These are phyloP conservation scores for Chrysopa pallens DNA, from an alignment of 1,140 invertebrate species.

Conservation along the genomic window DNA sequence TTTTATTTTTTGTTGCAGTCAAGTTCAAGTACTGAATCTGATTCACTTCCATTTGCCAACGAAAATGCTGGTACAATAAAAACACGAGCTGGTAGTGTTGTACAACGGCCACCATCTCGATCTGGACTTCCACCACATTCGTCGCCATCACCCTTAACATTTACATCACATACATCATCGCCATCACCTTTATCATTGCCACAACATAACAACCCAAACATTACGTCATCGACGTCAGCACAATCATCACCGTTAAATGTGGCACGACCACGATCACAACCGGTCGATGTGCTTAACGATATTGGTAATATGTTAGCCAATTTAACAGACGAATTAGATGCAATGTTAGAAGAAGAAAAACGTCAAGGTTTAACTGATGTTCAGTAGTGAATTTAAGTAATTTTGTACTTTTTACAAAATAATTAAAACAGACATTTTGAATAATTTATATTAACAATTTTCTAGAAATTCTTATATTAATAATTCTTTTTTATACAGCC, in stretches of 20 bases:
- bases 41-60: slow-evolving; percentile 94
- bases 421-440: too few relatives aligned
- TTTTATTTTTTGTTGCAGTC: slow-evolving; percentile 50
- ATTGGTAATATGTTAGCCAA: slow-evolving; percentile 94
- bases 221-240: background rate
- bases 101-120: slow-evolving; percentile 24
- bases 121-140: slow-evolving; percentile 24
- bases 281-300: slow-evolving; percentile 83
- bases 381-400: background rate
- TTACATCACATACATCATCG: slow-evolving; percentile 11
- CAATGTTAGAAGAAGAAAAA: slow-evolving; percentile 86
- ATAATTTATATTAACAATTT: too few relatives aligned
- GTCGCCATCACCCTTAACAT: slow-evolving; percentile 18
- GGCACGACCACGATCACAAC: slow-evolving; percentile 30
- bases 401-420: too few relatives aligned
- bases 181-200: background rate
- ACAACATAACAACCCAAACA: background rate
- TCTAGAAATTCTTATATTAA: too few relatives aligned
- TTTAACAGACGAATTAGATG: slow-evolving; percentile 82
- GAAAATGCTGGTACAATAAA: slow-evolving; percentile 98
- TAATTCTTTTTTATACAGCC: too few relatives aligned
- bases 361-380: slow-evolving; percentile 49
- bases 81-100: slow-evolving; percentile 32
- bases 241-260: slow-evolving; percentile 5
- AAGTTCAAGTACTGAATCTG: slow-evolving; percentile 87